These are phyloP conservation scores for Fratercula arctica DNA, from an alignment of 2,797 vertebrate genomes.

Conservation along the genomic window DNA sequence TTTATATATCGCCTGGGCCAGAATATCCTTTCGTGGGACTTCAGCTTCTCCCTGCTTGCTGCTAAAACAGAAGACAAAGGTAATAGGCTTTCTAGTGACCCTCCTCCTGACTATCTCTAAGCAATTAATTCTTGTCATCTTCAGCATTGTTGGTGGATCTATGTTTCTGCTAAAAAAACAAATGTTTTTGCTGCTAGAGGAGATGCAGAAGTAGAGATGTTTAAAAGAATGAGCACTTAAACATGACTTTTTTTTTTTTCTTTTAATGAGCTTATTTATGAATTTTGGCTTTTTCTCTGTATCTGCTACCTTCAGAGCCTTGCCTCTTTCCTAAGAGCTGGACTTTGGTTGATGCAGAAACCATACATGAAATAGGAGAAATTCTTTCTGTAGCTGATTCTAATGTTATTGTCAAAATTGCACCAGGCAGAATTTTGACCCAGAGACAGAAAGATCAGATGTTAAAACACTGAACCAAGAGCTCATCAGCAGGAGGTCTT, in stretches of 20 bases:
- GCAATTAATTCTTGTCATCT: not conserved
- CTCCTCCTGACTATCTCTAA: not conserved
- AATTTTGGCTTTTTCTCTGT: conserved; percentile 16
- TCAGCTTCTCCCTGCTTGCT: not conserved
- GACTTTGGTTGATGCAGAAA: not conserved
- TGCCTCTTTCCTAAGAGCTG: not conserved
- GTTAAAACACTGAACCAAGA: conserved; percentile 8
- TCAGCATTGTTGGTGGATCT: not conserved
- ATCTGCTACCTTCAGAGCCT: not conserved
- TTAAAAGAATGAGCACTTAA: not conserved
- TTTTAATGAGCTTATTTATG: not conserved
- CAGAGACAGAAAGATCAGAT: not conserved
- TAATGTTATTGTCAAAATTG: not conserved
- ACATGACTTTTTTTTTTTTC: not conserved
- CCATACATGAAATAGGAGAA: not conserved
- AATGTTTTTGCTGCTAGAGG: not conserved
- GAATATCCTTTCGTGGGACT: not conserved
- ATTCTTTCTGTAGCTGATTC: not conserved
- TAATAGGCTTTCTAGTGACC: not conserved
- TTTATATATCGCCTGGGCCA: not conserved
- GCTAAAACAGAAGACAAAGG: not conserved
- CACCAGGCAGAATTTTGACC: not conserved
- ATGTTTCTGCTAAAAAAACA: not conserved
- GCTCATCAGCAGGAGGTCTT: conserved; percentile 17
- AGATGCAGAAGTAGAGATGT: not conserved